Evolutionary conservation across 2,888 invertebrate species (phyloP), one percentile per base, ranked within the genome.

Genomic region (Diadegma fenestrale): DNA sequence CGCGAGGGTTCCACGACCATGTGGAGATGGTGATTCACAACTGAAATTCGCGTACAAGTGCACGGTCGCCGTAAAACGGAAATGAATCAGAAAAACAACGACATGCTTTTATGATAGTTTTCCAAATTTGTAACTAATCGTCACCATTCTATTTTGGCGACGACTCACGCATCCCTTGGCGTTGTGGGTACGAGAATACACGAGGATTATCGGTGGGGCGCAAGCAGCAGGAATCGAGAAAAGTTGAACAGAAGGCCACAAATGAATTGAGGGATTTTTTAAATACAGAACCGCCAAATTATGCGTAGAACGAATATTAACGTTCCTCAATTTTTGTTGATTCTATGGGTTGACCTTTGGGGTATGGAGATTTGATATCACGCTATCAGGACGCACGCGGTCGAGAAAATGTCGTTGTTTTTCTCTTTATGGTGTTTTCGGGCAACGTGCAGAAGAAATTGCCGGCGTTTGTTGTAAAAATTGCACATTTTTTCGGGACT

Each of bases 21-120:
- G 19, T 33, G 37, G 26, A 37, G 8, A 14, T 58, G 58, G 12
- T 84, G 84, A 84, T 77, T 84, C 84, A 84, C 84, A 80, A 66
- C 72, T 72, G 30, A 80, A 72, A 77, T 77, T 77, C 66, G 61
- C 41, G 43, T 61, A 77, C 73, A 61, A 43, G 73, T 73, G 26
- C 61, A 73, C 22, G 58, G 58, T 14, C 68, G 41, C 17, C 19
- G n/a, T 71, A 12, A 51, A 51, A 71, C 51, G 71, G 51, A 58
- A 58, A 58, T 58, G 58, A 26, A 58, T 58, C 43, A n/a, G 14
- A 6, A 51, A 61, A 58, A 54, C 22, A 54, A 26, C 26, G 6
- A 14, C 14, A 26, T 14, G 26, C 22, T 14, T 58, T 14, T 26
- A 14, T 26, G 26, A 26, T 58, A 58, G 26, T 26, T 58, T 26